Evolutionary conservation across 2,797 vertebrate species (phyloP), one percentile per base, ranked within the genome.

Genomic region (Furcifer pardalis): DNA sequence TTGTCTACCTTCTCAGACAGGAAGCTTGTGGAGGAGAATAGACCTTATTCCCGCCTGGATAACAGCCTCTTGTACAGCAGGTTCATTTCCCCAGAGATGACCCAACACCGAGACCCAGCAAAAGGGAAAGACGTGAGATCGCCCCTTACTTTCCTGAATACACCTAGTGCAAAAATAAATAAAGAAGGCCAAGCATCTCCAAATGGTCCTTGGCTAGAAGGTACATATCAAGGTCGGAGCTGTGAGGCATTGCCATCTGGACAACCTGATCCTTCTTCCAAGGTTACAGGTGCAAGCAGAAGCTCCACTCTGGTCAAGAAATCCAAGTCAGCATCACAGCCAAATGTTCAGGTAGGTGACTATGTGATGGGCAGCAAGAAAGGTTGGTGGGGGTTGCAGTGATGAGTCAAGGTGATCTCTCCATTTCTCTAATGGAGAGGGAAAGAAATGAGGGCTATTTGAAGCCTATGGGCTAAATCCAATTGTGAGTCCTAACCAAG

Each of bases 61-160:
- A 96, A 93, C 91, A 99, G 98, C 5, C 42, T 98, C 84, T 95
- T 99, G 88, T 99, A 98, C 76, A 91, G 96, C 35, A 94, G 86
- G 90, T 95, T 96, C 69, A 1, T 91, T 9, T 73, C 75, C 63
- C 88, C 94, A 10, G 7, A 87, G 52, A 13, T 75, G 3, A 0
- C 87, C 52, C 68, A n/a, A 2, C 59, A 78, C 0, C 68, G 84
- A 52, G 82, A 25, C 66, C 83, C 74, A 0, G 30, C 46, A n/a
- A 79, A 86, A 59, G 59, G 79, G 56, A 79, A 66, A 13, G 95
- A 95, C 46, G 96, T n/a, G 95, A 93, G 3, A 84, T 85, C 42
- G 86, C 30, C 19, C 7, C 2, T 13, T 27, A 68, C 30, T 46
- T 0, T 69, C 89, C 1, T 85, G 6, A 44, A 83, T 0, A 25